Conservation (phyloP, 1,140 invertebrate genomes). For the Scaptodrosophila lebanonensis region DNA sequence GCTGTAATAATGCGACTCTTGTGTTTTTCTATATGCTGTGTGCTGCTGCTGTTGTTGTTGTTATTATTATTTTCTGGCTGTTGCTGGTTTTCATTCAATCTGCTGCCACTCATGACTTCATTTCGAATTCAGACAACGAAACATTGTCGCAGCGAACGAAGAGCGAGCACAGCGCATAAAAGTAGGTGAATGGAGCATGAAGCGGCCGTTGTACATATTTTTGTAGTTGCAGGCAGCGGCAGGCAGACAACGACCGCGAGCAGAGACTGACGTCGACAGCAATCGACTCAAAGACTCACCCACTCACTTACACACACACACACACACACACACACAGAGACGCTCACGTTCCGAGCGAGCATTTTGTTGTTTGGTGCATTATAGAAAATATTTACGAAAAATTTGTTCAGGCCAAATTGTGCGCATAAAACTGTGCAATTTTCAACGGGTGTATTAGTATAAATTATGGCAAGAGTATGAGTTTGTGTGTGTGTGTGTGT, state of each 20-base stretch:
- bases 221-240: slow-evolving; percentile 9
- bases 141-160: slow-evolving; percentile 53
- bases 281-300: background rate
- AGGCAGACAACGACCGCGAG: slow-evolving; percentile 13
- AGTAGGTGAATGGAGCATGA: slow-evolving; percentile 76
- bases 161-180: slow-evolving; percentile 64
- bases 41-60: slow-evolving; percentile 16
- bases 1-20: slow-evolving; percentile 61
- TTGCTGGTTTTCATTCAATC: slow-evolving; percentile 45
- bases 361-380: slow-evolving; percentile 22
- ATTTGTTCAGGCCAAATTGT: slow-evolving; percentile 32
- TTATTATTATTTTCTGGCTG: slow-evolving; percentile 27
- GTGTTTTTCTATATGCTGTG: slow-evolving; percentile 37
- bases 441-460: slow-evolving; percentile 20
- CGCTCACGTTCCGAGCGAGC: slow-evolving; percentile 20
- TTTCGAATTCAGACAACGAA: slow-evolving; percentile 76
- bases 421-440: slow-evolving; percentile 36
- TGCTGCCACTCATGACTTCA: slow-evolving; percentile 65
- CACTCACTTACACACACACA: too few species aligned
- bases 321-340: too few species aligned
- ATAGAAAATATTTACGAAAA: slow-evolving; percentile 6
- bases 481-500: background rate
- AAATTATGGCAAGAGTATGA: slow-evolving; percentile 2
- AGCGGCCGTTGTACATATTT: slow-evolving; percentile 27
- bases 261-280: background rate